Evolutionary conservation across 2,113 vertebrate species (phyloP).

Genomic region (Phalacrocorax aristotelis): DNA sequence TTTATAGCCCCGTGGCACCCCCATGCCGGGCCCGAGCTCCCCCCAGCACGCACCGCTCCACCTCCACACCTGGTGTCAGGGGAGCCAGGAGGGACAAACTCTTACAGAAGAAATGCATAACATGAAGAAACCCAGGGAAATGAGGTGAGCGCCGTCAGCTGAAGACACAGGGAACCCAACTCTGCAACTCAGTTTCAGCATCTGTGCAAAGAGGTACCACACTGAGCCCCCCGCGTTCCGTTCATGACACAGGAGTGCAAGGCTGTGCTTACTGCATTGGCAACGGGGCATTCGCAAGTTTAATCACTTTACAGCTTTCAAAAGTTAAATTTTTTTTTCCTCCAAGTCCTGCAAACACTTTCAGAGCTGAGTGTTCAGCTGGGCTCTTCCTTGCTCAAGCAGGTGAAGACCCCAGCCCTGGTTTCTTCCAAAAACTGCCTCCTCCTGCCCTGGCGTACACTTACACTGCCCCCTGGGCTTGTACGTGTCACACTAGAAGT

Average conservation of each 20-base stretch:
- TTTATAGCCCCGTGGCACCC: not conserved
- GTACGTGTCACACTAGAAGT: fast-evolving
- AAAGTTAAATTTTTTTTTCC: not conserved
- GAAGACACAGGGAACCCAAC: not conserved
- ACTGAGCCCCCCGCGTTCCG: not conserved
- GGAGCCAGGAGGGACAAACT: not conserved
- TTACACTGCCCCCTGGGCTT: not conserved
- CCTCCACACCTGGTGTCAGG: not conserved
- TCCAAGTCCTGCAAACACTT: not conserved
- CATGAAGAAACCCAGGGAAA: too few relatives aligned
- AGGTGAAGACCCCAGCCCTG: not conserved
- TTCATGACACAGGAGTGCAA: too few relatives aligned
- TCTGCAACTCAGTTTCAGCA: not conserved
- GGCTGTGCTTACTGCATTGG: not conserved
- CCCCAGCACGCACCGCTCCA: too few relatives aligned
- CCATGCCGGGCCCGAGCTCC: too few relatives aligned
- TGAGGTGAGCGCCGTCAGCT: fast-evolving
- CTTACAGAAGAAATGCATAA: not conserved
- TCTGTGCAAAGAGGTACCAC: not conserved
- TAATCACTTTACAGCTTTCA: not conserved
- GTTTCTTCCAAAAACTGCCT: not conserved
- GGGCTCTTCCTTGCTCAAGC: not conserved
- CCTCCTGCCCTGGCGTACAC: not conserved
- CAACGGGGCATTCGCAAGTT: fast-evolving
- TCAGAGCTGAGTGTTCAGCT: not conserved